Conservation (phyloP, 1,140 invertebrate species). For the Plutomurus gul region DNA sequence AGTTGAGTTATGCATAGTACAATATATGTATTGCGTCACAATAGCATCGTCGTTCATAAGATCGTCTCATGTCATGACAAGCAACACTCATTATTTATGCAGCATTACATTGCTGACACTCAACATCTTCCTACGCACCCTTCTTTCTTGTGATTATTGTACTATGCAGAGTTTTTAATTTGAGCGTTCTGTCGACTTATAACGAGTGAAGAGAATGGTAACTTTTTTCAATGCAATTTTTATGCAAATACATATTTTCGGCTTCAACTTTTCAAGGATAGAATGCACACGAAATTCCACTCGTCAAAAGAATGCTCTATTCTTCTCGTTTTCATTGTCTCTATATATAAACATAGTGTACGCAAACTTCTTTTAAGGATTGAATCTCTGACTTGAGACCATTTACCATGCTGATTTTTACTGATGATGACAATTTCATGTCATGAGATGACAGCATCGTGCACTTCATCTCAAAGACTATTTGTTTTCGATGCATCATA, state of each 20-base stretch:
- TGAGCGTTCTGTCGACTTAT: neutral
- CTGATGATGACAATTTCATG: conserved; percentile 20
- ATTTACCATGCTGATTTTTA: conserved; percentile 1
- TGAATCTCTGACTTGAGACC: neutral
- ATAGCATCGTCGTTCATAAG: too few species aligned
- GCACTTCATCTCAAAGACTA: neutral
- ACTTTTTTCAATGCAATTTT: neutral
- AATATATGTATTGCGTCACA: too few species aligned
- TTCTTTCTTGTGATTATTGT: too few species aligned
- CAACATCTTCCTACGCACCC: neutral
- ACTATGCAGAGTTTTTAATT: too few species aligned
- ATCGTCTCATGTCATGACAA: too few species aligned
- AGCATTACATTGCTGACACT: too few species aligned
- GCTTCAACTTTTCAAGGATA: neutral
- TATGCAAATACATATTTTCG: conserved; percentile 10
- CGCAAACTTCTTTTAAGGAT: neutral
- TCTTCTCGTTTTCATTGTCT: neutral
- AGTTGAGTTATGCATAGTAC: too few species aligned
- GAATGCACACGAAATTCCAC: neutral
- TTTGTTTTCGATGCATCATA: neutral
- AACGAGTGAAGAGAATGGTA: neutral
- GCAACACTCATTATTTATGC: too few species aligned
- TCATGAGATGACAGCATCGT: conserved; percentile 15
- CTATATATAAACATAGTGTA: conserved; percentile 2
- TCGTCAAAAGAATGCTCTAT: neutral